Evolutionary conservation across 92 coral and sea anemone species (phyloP), one percentile per base, ranked within the genome.

Genomic region (Siderastrea siderea): DNA sequence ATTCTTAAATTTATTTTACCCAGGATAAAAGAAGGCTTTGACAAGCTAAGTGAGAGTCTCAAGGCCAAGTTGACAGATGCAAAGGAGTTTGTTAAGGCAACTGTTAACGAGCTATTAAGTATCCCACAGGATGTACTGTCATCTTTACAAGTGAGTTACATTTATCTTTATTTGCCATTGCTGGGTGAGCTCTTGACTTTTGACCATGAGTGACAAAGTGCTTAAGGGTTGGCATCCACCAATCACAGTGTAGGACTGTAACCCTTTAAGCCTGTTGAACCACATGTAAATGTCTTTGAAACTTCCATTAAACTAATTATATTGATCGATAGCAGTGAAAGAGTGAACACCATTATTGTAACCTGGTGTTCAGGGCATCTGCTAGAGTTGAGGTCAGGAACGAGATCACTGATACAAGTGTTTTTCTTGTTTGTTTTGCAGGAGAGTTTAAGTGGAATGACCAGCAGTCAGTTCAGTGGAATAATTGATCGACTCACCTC

Each of bases 101-200:
- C 98, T 13, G 74, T 93, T 44, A 83, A 67, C 5, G 99, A 96
- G 76, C 94, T 96, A 10, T 74, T 49, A 77, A 67, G 81, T 55
- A 90, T 96, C 65, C 99, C 99, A 52, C 99, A 96, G 67, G 99
- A 96, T 69, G 87, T 96, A 58, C 94, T 96, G 15, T 89, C 95
- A 7, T 89, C 98, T 4, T 80, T 94, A 3, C 74, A 94, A 96
- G 98, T 96, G 15, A 9, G 19, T n/a, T 54, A 5, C 57, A 53
- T 9, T n/a, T n/a, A n/a, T n/a, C n/a, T n/a, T n/a, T n/a, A n/a
- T n/a, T n/a, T n/a, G n/a, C n/a, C 5, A 53, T 9, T 53, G 57
- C 38, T 26, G 38, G 38, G 38, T 26, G 38, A 26, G 0, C 38
- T 26, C 38, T 26, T 26, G 38, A 26, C 38, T 26, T 26, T 26